Conservation (phyloP, 1,140 invertebrate species). For the Druon quercuslanigerum region DNA sequence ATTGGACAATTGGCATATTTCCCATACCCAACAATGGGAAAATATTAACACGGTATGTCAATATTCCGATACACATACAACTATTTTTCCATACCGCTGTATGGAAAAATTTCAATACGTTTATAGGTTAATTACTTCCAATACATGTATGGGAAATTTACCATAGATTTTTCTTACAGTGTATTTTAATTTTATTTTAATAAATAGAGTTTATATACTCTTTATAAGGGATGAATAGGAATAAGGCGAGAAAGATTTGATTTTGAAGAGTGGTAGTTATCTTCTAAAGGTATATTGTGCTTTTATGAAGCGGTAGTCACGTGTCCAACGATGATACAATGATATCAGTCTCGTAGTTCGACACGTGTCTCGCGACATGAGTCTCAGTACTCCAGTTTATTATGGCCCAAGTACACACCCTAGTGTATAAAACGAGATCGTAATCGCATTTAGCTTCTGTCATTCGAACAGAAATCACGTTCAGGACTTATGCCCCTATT, state of each 20-base stretch:
- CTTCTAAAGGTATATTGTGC: constrained; percentile 61
- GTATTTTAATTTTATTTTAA: too few species aligned
- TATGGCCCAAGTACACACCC: constrained; percentile 57
- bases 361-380: constrained; percentile 68
- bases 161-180: too few species aligned
- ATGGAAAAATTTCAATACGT: too few species aligned
- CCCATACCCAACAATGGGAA: too few species aligned
- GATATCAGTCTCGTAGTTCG: constrained; percentile 67
- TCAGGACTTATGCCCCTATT: constrained; percentile 36
- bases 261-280: constrained; percentile 47
- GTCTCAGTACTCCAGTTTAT: constrained; percentile 62
- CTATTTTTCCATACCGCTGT: too few species aligned
- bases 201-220: too few species aligned
- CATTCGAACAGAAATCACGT: constrained; percentile 64
- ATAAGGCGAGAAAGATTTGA: constrained; percentile 1
- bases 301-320: constrained; percentile 70
- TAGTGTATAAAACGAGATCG: constrained; percentile 62
- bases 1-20: too few species aligned
- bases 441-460: constrained; percentile 71
- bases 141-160: too few species aligned
- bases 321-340: constrained; percentile 67
- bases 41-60: too few species aligned
- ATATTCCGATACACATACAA: too few species aligned
- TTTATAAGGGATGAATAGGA: neutral
- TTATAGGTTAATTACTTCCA: too few species aligned